Evolutionary conservation across 64 coral and sea anemone species (phyloP).

Genomic region (Hydrozoanthus tunicans): DNA sequence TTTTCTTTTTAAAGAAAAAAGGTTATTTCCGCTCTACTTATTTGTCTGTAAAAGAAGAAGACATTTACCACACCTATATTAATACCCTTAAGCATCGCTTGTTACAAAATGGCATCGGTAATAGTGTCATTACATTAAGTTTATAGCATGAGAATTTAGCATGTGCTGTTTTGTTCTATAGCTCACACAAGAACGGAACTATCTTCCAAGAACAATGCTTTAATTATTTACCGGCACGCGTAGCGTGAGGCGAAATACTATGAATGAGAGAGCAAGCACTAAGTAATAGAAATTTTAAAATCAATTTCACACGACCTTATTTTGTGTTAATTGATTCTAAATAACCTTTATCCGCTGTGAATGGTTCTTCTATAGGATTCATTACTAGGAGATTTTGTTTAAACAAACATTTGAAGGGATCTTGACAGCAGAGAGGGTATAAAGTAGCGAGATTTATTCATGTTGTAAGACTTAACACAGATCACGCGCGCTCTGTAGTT

Average conservation of each 20-base stretch:
- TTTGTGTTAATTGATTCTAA: constrained; percentile 58
- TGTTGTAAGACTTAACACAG: too few relatives aligned
- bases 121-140: constrained; percentile 49
- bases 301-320: constrained; percentile 52
- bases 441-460: not conserved
- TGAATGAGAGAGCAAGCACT: constrained; percentile 16
- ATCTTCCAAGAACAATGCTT: constrained; percentile 11
- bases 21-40: not conserved
- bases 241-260: constrained; percentile 1
- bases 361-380: constrained; percentile 31
- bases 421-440: not conserved
- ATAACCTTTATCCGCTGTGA: constrained; percentile 37
- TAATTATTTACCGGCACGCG: not conserved
- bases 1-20: not conserved
- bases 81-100: constrained; percentile 4
- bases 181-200: constrained; percentile 29
- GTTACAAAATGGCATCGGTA: constrained; percentile 28
- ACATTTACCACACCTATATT: not conserved
- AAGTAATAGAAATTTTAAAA: constrained; percentile 10
- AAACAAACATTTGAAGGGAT: constrained; percentile 26
- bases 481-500: not conserved
- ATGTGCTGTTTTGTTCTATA: constrained; percentile 42
- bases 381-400: constrained; percentile 30
- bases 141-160: constrained; percentile 38
- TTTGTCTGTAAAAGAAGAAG: not conserved